Evolutionary conservation across 2,888 invertebrate species (phyloP).

Genomic region (Sepiola atlantica): DNA sequence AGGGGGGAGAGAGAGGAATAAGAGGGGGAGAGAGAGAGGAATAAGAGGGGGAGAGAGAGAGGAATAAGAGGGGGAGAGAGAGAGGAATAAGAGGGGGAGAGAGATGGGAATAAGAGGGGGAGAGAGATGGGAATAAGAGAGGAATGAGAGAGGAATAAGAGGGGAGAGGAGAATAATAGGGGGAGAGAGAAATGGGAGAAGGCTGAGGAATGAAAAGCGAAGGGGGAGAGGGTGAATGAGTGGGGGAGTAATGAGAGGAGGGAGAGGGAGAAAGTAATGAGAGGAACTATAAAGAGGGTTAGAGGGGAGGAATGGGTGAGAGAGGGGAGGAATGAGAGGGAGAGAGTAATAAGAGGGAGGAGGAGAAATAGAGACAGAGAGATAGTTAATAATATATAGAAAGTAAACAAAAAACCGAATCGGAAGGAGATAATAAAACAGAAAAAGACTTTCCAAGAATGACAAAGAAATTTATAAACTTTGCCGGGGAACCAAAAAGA

Average conservation of each 20-base stretch:
- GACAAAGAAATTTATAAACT: background rate
- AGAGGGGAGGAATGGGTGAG: too few relatives aligned
- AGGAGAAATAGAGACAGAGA: background rate
- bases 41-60: background rate
- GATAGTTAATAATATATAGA: background rate
- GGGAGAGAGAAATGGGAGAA: background rate
- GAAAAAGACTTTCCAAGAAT: background rate
- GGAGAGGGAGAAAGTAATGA: too few relatives aligned
- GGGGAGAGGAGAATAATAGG: background rate
- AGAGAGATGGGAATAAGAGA: background rate
- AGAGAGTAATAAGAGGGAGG: background rate
- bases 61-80: background rate
- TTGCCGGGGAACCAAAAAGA: background rate
- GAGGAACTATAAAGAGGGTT: accelerated
- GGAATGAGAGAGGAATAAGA: background rate
- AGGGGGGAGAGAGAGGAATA: background rate
- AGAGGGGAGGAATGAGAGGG: background rate
- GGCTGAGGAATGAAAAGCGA: too few relatives aligned
- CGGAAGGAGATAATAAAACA: background rate
- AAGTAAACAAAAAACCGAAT: background rate
- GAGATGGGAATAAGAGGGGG: background rate
- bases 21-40: background rate
- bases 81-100: background rate
- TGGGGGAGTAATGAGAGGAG: too few relatives aligned
- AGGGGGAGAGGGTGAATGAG: background rate